Evolutionary conservation across 2,888 invertebrate species (phyloP), one percentile per base, ranked within the genome.

Genomic region (Tetragonisca angustula): DNA sequence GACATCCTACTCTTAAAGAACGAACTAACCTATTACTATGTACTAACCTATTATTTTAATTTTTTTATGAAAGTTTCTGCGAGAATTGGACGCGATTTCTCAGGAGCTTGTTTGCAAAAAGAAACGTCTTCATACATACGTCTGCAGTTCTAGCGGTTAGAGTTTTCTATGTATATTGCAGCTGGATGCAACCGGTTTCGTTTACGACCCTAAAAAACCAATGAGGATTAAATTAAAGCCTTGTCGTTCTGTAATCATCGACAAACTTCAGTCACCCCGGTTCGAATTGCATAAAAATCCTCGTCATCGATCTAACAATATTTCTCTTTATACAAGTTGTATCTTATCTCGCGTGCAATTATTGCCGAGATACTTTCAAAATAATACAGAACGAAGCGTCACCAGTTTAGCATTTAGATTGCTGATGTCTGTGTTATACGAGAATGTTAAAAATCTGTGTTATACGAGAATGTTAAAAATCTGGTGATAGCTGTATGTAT

Each of bases 141-240:
- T 52, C 52, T n/a, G 56, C 61, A 32, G 21, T 68, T 74, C 68
- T 52, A 56, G 68, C 36, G 70, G 62, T 68, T 62, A 68, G 59
- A 76, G 70, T 83, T 81, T 79, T 80, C 71, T 80, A 82, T 81
- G 83, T 71, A 77, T 76, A 78, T 70, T 78, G 71, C 84, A 69
- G 68, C 50, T 86, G 81, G 74, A 59, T 62, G 73, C 84, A 89
- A 89, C 89, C 89, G 87, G 89, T 89, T 89, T 76, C 80, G 71
- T 86, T 87, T 88, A 81, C 88, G 88, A 87, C 43, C 71, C 79
- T 81, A 76, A 81, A 87, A 74, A 79, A 69, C 78, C 49, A 71
- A 69, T 9, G 75, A 67, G 90, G 87, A 87, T 90, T 89, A 89
- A 91, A 91, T 90, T 90, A 87, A 90, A 88, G 78, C 73, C 80